Conservation (phyloP, 2,888 invertebrate species). For the Muschampia plurimacula region DNA sequence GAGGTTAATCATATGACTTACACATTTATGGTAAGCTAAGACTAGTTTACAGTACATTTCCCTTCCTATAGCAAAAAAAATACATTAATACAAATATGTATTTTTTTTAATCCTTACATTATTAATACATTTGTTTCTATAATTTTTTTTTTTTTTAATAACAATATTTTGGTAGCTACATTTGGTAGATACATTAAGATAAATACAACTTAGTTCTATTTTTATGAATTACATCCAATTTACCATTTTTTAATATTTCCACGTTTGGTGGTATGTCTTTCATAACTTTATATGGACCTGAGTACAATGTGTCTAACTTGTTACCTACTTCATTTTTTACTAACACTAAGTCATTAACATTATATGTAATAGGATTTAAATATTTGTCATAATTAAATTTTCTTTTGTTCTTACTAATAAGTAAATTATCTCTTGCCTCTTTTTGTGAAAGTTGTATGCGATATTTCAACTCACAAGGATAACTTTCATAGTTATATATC, state of each 20-base stretch:
- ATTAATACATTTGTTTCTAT: no score
- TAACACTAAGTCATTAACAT: background rate
- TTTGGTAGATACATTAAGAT: background rate
- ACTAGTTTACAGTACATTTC: no score
- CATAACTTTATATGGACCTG: constrained; percentile 5
- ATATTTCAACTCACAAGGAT: constrained; percentile 6
- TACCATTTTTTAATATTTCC: constrained; percentile 6
- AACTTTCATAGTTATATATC: constrained; percentile 6
- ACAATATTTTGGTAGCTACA: no score
- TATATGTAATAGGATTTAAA: constrained; percentile 6
- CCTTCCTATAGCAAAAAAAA: no score
- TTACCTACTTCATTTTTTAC: constrained; percentile 5
- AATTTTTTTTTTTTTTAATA: no score
- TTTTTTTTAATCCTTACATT: no score
- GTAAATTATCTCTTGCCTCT: constrained; percentile 4
- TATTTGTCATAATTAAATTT: background rate
- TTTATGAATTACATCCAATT: constrained; percentile 6
- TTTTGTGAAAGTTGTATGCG: constrained; percentile 5
- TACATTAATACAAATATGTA: no score
- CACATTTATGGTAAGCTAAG: no score
- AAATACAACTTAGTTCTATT: constrained; percentile 5
- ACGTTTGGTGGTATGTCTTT: constrained; percentile 5
- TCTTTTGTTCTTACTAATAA: background rate
- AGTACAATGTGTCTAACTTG: background rate
- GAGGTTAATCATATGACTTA: no score